Base-by-base conservation (phyloP, 2,888 invertebrate genomes). In the Deilephila elpenor region DNA sequence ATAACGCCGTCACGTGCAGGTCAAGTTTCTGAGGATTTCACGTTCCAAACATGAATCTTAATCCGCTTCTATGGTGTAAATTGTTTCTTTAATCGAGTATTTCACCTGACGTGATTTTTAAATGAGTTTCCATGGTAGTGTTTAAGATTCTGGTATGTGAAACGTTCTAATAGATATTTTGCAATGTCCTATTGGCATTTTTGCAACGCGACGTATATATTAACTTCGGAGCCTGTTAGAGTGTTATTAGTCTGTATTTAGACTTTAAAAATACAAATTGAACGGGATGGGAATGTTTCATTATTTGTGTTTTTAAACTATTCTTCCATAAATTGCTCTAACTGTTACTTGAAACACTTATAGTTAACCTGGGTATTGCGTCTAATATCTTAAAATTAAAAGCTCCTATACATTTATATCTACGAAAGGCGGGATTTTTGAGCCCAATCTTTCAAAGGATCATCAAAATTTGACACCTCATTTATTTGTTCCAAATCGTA, bases 1-100 rank as follows among this genome's bases (percentile, higher is more conserved):
- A 73, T 60, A 37, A 62, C 74, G 59, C 44, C 67, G 70, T 76
- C 79, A 77, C 77, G 77, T 73, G 62, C 72, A 74, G 78, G 76
- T 77, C 77, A 78, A 78, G 75, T 74, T 71, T 71, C 60, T 59
- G 67, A 76, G 71, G 64, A 74, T 60, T 51, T 51, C 25, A 44
- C 51, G 56, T 59, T 71, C 51, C 51, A 61, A 71, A 74, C 72
- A 67, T 71, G 75, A 75, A 75, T 75, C 59, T 34, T 62, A 73
- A 75, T 67, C 60, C 51, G 25, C 56, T 71, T 59, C 44, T n/a
- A 60, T 73, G 62, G 70, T 71, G 62, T 74, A 73, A 74, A 72
- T 56, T 32, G 64, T 5, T 25, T 61, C 61, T 73, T 71, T 53
- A 71, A 73, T 71, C 11, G 19, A 17, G 5, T 37, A 53, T 34